phyloP scores from a whole-genome alignment of 1,140 invertebrate species.

The Periplaneta americana region DNA sequence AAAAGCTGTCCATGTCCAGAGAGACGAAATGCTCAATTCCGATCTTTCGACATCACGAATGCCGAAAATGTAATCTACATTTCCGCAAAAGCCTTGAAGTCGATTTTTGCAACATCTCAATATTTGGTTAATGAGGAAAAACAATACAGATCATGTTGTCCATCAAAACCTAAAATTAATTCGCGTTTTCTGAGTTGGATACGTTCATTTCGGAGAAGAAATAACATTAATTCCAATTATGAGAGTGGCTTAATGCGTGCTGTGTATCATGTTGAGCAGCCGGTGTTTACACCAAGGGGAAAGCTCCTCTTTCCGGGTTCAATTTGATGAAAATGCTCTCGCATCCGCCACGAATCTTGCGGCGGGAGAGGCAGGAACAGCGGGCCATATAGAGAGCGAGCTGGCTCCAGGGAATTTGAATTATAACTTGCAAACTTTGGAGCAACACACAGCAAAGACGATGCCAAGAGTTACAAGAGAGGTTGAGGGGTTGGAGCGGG shows the following conservation, averaged over 20 bases:
- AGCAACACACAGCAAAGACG: not conserved
- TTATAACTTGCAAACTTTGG: not conserved
- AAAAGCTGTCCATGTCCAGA: no score
- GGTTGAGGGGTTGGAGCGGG: not conserved
- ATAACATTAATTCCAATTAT: not conserved
- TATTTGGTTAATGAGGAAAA: no score
- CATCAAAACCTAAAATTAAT: no score
- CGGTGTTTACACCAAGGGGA: not conserved
- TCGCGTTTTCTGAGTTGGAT: no score
- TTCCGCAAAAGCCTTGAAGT: no score
- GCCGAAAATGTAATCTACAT: no score
- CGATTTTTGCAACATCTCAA: no score
- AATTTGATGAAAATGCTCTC: not conserved
- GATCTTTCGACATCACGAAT: no score
- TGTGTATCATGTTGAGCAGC: not conserved
- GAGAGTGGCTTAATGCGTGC: not conserved
- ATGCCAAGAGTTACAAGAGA: not conserved
- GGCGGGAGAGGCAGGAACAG: not conserved
- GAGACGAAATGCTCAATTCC: no score
- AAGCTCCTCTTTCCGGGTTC: not conserved
- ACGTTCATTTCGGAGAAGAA: no score
- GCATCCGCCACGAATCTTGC: not conserved
- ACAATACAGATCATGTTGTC: no score
- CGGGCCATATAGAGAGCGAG: not conserved
- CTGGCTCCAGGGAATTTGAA: not conserved